Evolutionary conservation across 2,113 vertebrate species (phyloP).

Genomic region (Sprattus sprattus): DNA sequence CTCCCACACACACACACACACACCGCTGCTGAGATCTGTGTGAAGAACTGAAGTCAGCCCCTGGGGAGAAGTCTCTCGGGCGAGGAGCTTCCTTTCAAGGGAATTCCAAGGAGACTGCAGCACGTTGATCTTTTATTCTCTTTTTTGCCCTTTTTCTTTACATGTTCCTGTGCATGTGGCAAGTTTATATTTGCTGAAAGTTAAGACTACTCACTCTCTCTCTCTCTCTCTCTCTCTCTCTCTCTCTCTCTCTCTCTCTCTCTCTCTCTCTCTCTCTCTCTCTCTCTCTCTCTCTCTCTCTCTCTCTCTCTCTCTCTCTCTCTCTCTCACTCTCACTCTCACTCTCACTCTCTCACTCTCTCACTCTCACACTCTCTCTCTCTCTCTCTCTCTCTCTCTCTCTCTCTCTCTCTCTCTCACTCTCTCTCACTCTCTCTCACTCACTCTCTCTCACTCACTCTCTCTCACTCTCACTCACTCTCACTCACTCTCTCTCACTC

Average conservation of each 20-base stretch:
- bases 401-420: constrained; percentile 43
- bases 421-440: constrained; percentile 40
- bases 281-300: constrained; percentile 60
- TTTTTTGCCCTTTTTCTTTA: background rate
- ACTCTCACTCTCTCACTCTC: constrained; percentile 32
- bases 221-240: constrained; percentile 43
- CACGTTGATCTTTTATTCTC: constrained; percentile 21
- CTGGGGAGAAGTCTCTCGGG: constrained; percentile 10
- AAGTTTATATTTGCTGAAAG: constrained; percentile 19
- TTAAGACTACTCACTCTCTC: constrained; percentile 23
- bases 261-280: constrained; percentile 60
- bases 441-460: too few species aligned
- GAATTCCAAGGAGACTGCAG: constrained; percentile 38
- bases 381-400: constrained; percentile 33
- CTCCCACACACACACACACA: too few species aligned
- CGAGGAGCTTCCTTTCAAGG: constrained; percentile 10
- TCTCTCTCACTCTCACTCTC: constrained; percentile 40
- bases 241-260: constrained; percentile 58
- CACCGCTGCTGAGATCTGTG: background rate
- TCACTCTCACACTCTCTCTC: constrained; percentile 46
- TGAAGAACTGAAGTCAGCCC: background rate
- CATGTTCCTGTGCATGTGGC: background rate
- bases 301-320: constrained; percentile 61
- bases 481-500: constrained; percentile 39
- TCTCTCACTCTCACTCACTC: constrained; percentile 31